Conservation (phyloP, 2,797 vertebrate genomes). For the Aulostomus chinensis region DNA sequence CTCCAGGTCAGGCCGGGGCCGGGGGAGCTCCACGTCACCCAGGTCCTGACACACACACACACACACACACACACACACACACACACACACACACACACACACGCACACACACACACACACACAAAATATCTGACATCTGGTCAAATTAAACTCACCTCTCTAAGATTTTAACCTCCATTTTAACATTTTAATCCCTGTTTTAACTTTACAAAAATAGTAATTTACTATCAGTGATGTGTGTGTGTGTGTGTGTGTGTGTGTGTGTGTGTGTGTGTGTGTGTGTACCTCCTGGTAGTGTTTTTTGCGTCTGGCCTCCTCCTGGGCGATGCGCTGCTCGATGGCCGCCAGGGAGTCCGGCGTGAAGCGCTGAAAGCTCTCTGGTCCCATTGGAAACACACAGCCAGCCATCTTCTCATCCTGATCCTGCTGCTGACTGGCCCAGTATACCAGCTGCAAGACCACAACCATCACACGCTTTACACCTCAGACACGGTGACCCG, state of each 20-base stretch:
- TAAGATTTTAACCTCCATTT: background rate
- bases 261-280: constrained; percentile 2
- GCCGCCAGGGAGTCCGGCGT: constrained; percentile 96
- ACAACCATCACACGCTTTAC: too few species aligned
- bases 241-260: background rate
- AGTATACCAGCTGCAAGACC: constrained; percentile 79
- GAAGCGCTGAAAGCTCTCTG: constrained; percentile 97
- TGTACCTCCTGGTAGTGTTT: constrained; percentile 83
- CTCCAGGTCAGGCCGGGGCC: constrained; percentile 90
- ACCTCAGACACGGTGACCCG: too few species aligned
- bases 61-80: constrained; percentile 6
- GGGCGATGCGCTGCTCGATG: constrained; percentile 91
- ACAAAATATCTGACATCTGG: too few species aligned
- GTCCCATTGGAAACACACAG: constrained; percentile 95
- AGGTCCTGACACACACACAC: constrained; percentile 75
- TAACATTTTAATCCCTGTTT: background rate
- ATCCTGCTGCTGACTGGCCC: constrained; percentile 82
- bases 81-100: constrained; percentile 11
- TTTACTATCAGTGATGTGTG: too few species aligned
- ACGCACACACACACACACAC: too few species aligned
- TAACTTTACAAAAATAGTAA: too few species aligned
- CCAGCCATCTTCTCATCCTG: constrained; percentile 99
- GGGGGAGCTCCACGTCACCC: constrained; percentile 82
- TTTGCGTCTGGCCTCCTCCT: constrained; percentile 83
- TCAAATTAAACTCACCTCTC: too few species aligned